A percentile compares a stretch with the other conserved stretches of the same genome.
Conservation (phyloP, 2,113 vertebrate species). For the Ptilonorhynchus violaceus region DNA sequence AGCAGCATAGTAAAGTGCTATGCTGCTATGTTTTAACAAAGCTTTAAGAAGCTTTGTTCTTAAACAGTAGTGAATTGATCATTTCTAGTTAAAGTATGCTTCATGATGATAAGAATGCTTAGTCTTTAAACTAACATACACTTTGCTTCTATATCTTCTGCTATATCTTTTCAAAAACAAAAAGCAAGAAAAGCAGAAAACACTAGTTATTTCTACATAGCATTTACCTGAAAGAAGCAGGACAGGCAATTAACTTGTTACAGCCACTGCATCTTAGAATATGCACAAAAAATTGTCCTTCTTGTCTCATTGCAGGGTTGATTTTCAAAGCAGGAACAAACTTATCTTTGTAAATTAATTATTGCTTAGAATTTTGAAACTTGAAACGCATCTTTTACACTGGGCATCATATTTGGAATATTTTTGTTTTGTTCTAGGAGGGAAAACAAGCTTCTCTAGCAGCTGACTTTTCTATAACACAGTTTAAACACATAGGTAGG, state of each 20-base stretch:
- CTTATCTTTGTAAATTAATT: neutral
- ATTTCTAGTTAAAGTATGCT: neutral
- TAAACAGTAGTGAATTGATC: neutral
- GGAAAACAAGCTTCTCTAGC: conserved; percentile 96
- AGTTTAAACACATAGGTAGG: conserved; percentile 92
- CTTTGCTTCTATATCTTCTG: neutral
- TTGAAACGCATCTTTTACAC: neutral
- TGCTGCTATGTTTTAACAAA: too few relatives aligned
- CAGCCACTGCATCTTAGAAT: neutral
- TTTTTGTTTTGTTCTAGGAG: conserved; percentile 77
- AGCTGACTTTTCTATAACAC: conserved; percentile 95
- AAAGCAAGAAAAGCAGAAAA: neutral
- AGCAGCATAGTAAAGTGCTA: neutral
- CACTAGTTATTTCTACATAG: neutral
- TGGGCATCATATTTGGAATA: neutral
- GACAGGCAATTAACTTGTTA: neutral
- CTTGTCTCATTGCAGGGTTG: neutral
- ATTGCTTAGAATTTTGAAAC: neutral
- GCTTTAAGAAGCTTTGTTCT: neutral
- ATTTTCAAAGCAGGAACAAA: neutral
- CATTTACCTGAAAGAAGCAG: neutral
- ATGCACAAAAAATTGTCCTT: neutral
- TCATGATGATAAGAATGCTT: neutral
- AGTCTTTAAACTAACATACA: neutral
- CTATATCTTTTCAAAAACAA: neutral